Conservation (phyloP, 2,113 vertebrate species). For the Callopanchax toddi region DNA sequence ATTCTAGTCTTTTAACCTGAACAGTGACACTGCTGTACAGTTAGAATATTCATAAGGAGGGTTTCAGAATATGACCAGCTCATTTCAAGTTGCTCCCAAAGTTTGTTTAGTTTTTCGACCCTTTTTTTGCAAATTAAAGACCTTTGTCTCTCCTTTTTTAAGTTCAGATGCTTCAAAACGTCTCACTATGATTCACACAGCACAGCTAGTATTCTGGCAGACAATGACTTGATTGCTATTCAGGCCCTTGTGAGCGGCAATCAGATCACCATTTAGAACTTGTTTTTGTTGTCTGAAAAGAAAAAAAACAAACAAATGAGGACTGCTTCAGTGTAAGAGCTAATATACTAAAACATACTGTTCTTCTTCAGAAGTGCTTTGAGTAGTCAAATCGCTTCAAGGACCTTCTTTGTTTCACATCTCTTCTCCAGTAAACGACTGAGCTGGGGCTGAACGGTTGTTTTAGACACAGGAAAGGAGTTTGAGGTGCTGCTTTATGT, state of each 20-base stretch:
- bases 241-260: not conserved
- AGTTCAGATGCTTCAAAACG: not conserved
- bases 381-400: not conserved
- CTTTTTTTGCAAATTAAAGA: not conserved
- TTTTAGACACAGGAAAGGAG: not conserved
- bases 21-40: not conserved
- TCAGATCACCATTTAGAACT: slow-evolving; percentile 1
- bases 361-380: not conserved
- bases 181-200: not conserved
- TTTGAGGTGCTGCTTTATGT: no score
- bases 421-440: not conserved
- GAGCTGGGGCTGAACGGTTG: not conserved
- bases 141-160: not conserved
- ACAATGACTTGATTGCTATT: slow-evolving; percentile 10
- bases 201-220: not conserved
- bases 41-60: not conserved
- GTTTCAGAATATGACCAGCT: not conserved
- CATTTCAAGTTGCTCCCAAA: not conserved
- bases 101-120: not conserved
- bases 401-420: not conserved
- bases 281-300: not conserved
- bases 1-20: no score
- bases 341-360: not conserved
- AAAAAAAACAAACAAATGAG: not conserved
- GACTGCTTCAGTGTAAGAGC: not conserved